phyloP scores from a whole-genome alignment of 2,888 invertebrate genomes.

The Rhogogaster chlorosoma region DNA sequence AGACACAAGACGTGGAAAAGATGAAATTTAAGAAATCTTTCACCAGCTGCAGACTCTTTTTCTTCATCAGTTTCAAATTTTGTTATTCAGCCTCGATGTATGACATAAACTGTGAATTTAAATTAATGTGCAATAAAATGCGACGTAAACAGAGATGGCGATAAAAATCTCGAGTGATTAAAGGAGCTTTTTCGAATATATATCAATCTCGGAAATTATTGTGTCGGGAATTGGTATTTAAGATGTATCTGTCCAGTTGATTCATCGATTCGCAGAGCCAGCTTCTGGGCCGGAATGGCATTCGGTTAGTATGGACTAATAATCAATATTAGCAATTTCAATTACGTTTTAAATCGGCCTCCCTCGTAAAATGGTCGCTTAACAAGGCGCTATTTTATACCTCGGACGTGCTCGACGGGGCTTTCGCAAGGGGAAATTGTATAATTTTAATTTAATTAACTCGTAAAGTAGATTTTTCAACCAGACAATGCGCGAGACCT shows the following conservation, averaged over 20 bases:
- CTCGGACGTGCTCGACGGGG: conserved; percentile 22
- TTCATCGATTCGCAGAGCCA: not conserved
- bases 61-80: not conserved
- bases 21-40: too few relatives aligned
- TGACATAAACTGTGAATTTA: not conserved
- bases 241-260: not conserved
- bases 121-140: not conserved
- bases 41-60: too few relatives aligned
- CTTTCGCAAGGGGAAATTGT: conserved; percentile 31
- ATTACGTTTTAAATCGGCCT: conserved; percentile 66
- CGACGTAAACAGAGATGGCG: not conserved
- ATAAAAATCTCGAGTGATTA: not conserved
- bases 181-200: not conserved
- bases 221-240: not conserved
- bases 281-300: not conserved
- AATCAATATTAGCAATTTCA: conserved; percentile 64
- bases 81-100: not conserved
- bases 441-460: conserved; percentile 43
- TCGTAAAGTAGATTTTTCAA: conserved; percentile 33
- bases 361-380: conserved; percentile 61
- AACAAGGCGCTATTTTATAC: conserved; percentile 48
- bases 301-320: conserved; percentile 56
- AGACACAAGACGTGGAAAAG: too few relatives aligned
- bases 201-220: not conserved
- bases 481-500: not conserved